Evolutionary conservation across 1,140 invertebrate species (phyloP).

Genomic region (Drosophila yakuba): DNA sequence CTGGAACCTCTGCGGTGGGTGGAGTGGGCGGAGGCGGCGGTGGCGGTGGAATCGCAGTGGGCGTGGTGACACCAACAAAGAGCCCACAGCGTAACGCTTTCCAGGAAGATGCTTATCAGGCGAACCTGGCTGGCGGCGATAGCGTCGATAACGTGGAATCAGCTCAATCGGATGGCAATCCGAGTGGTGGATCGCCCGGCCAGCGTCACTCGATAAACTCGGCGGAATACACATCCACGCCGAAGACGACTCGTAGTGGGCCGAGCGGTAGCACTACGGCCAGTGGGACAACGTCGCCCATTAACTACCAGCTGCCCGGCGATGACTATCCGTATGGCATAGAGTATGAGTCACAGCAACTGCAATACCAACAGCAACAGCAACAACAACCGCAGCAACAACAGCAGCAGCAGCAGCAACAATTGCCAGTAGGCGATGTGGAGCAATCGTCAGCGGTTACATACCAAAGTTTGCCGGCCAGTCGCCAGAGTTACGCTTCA

Average conservation of each 20-base stretch:
- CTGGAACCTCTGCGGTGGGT: conserved; percentile 6
- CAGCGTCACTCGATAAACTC: conserved; percentile 79
- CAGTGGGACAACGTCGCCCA: conserved; percentile 74
- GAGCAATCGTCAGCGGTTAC: conserved; percentile 54
- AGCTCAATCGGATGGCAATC: conserved; percentile 17
- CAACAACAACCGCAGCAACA: conserved; percentile 31
- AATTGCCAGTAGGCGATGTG: conserved; percentile 35
- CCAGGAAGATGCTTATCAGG: conserved; percentile 75
- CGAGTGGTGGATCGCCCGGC: conserved; percentile 53
- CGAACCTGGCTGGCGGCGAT: conserved; percentile 46
- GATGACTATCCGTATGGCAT: conserved; percentile 70
- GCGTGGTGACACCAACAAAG: conserved; percentile 58
- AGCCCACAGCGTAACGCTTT: conserved; percentile 69
- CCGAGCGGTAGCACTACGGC: conserved; percentile 27
- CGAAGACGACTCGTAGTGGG: conserved; percentile 67
- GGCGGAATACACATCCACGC: conserved; percentile 75
- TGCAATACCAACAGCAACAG: conserved; percentile 48
- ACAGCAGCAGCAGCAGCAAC: conserved; percentile 23
- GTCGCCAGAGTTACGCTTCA: conserved; percentile 69
- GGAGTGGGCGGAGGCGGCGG: conserved; percentile 11
- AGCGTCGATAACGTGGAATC: conserved; percentile 55
- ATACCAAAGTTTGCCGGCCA: conserved; percentile 50
- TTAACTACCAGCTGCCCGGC: conserved; percentile 71
- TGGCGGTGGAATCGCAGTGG: conserved; percentile 14
- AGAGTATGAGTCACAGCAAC: conserved; percentile 72